These are phyloP conservation scores for Psittacula echo DNA, from an alignment of 2,797 vertebrate species.

Conservation along the genomic window DNA sequence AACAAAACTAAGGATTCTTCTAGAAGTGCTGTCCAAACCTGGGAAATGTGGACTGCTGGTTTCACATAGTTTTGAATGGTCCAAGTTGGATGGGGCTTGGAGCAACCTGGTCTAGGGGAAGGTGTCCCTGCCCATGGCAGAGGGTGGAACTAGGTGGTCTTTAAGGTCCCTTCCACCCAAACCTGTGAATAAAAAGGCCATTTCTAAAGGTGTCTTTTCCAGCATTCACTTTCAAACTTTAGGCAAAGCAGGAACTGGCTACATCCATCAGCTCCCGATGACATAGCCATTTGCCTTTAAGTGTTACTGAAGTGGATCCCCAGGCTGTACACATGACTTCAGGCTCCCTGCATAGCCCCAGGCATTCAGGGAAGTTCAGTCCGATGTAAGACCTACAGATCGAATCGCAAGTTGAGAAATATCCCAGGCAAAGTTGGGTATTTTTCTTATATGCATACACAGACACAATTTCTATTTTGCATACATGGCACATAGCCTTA, in stretches of 20 bases:
- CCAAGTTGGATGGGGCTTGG: not conserved
- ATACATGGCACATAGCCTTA: not conserved
- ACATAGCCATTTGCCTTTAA: not conserved
- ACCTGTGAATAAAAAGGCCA: not conserved
- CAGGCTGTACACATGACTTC: rapidly evolving
- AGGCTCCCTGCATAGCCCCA: rapidly evolving
- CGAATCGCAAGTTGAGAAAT: not conserved
- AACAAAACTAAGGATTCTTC: not conserved
- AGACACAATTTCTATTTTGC: not conserved
- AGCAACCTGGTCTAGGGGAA: not conserved
- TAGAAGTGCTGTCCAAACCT: not conserved
- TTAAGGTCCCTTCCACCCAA: not conserved
- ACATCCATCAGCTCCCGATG: rapidly evolving
- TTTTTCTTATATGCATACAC: not conserved
- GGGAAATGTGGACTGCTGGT: not conserved
- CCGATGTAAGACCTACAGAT: not conserved
- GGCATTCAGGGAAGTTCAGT: not conserved
- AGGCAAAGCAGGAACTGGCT: not conserved
- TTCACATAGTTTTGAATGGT: not conserved
- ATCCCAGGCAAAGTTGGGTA: not conserved
- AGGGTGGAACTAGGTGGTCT: not conserved
- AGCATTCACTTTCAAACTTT: not conserved
- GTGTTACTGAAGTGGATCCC: not conserved
- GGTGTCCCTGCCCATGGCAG: not conserved
- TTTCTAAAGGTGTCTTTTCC: not conserved